A percentile compares a stretch with the other conserved stretches of the same genome.
Conservation (phyloP, 2,113 vertebrate genomes). For the Chinchilla lanigera region DNA sequence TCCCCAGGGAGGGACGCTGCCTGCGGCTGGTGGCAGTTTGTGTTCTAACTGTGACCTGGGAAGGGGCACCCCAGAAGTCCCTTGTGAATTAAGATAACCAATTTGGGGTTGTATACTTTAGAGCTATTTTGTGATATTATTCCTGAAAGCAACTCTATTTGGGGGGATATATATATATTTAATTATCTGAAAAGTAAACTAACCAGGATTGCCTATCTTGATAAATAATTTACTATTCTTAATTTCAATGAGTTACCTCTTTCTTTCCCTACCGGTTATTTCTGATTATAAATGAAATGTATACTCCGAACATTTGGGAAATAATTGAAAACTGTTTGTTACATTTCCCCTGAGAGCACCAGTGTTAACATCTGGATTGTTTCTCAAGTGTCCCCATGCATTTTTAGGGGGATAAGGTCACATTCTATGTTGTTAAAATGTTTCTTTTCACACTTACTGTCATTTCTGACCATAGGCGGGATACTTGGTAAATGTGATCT, state of each 20-base stretch:
- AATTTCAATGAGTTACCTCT: background rate
- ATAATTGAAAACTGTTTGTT: background rate
- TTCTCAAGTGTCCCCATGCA: background rate
- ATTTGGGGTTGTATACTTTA: background rate
- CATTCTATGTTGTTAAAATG: background rate
- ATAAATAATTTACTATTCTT: background rate
- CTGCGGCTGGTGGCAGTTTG: no score
- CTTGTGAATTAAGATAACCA: background rate
- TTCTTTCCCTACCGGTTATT: background rate
- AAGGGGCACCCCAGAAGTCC: background rate
- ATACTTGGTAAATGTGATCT: background rate
- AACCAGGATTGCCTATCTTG: background rate
- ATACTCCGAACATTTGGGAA: background rate
- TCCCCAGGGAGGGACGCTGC: background rate
- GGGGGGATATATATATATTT: background rate
- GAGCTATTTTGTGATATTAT: background rate
- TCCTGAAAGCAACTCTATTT: background rate
- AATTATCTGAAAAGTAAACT: slow-evolving; percentile 44
- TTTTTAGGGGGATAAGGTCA: background rate
- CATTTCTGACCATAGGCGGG: background rate
- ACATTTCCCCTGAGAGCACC: background rate
- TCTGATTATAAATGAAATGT: slow-evolving; percentile 23
- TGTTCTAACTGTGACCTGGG: background rate
- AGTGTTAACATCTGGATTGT: background rate
- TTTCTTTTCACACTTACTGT: background rate